Evolutionary conservation across 1,140 invertebrate species (phyloP).

Genomic region (roundworm (Caenorhabditis elegans)): WBcel235 BX284605.5:13578501-13579000

Average conservation of each 20-base stretch:
- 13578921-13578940: background rate
- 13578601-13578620: background rate
- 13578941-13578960: background rate
- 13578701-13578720: slow-evolving; percentile 22
- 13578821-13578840: background rate
- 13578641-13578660: background rate
- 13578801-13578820: slow-evolving; percentile 31
- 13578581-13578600: background rate
- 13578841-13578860: background rate
- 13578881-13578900: background rate
- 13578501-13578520: too few species aligned
- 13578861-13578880: background rate
- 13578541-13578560: slow-evolving; percentile 26
- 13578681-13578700: background rate
- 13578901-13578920: background rate
- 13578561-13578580: background rate
- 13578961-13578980: slow-evolving; percentile 54
- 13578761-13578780: background rate
- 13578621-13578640: background rate
- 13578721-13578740: background rate
- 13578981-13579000: slow-evolving; percentile 59
- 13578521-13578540: background rate
- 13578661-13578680: background rate
- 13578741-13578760: background rate
- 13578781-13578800: background rate